Percentiles rank a stretch among this genome's conserved stretches.
These are phyloP conservation scores for Thunnus maccoyii DNA, from an alignment of 2,113 vertebrate genomes.

Conservation along the genomic window DNA sequence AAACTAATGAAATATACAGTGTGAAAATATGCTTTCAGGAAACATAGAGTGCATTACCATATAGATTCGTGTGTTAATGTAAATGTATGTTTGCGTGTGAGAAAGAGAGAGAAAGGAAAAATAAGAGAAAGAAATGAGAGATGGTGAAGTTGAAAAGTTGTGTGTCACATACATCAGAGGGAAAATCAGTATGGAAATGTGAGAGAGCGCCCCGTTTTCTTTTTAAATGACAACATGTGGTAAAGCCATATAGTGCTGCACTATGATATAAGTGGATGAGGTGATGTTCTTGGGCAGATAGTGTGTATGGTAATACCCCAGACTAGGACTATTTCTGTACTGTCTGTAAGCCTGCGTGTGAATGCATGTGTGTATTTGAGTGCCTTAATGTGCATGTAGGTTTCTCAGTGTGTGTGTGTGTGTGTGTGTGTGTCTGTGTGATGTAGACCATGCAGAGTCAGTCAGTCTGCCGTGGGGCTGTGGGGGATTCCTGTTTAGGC, in stretches of 20 bases:
- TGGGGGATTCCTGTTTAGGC: conserved; percentile 73
- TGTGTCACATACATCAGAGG: background rate
- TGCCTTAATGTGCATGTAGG: background rate
- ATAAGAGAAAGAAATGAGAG: background rate
- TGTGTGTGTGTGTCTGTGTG: conserved; percentile 27
- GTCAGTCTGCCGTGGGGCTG: conserved; percentile 67
- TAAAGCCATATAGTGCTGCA: background rate
- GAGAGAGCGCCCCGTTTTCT: background rate
- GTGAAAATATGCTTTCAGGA: conserved; percentile 29
- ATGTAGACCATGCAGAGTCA: conserved; percentile 70
- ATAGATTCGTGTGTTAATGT: background rate
- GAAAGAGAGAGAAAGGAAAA: conserved; percentile 41
- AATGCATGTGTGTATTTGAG: conserved; percentile 16
- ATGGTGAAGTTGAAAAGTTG: background rate
- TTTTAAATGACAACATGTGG: conserved; percentile 20
- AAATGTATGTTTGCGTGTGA: background rate
- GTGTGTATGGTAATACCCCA: conserved; percentile 53
- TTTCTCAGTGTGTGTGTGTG: conserved; percentile 23
- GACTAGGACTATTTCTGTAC: conserved; percentile 63
- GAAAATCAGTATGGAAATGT: background rate
- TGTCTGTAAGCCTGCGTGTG: conserved; percentile 53
- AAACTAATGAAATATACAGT: conserved; percentile 4
- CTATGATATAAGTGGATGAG: conserved; percentile 41
- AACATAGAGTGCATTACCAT: background rate
- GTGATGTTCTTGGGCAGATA: conserved; percentile 35